A percentile compares a stretch with the other conserved stretches of the same genome.
phyloP scores from a whole-genome alignment of 2,888 invertebrate genomes.

The Bombylius discolor region DNA sequence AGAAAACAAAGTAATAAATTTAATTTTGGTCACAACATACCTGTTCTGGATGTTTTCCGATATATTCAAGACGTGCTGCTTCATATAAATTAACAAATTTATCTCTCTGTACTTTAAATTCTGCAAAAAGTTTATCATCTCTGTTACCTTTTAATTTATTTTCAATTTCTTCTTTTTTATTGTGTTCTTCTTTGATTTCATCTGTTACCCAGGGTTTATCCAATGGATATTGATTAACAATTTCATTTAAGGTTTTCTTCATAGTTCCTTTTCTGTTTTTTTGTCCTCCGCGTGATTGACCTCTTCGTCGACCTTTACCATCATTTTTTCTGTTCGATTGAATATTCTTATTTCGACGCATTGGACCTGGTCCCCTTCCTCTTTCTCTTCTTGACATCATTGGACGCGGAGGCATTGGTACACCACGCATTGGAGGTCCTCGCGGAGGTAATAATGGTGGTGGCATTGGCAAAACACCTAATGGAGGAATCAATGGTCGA shows the following conservation, averaged over 20 bases:
- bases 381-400: conserved; percentile 1
- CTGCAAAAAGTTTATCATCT: conserved; percentile 42
- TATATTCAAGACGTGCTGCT: conserved; percentile 41
- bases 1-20: background rate
- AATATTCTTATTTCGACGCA: conserved; percentile 10
- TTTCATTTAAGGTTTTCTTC: conserved; percentile 31
- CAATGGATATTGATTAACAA: conserved; percentile 36
- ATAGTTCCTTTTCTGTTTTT: conserved; percentile 7
- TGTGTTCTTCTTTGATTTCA: conserved; percentile 41
- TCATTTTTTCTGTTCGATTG: conserved; percentile 4
- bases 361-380: conserved; percentile 4
- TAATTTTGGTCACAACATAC: conserved; percentile 20
- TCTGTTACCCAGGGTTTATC: conserved; percentile 47
- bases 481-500: conserved; percentile 12
- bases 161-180: conserved; percentile 42
- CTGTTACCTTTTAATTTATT: conserved; percentile 37
- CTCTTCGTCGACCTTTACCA: background rate
- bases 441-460: conserved; percentile 10
- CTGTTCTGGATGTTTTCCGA: conserved; percentile 41
- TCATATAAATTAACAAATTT: conserved; percentile 44
- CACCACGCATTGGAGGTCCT: conserved; percentile 8
- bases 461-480: conserved; percentile 7
- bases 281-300: background rate
- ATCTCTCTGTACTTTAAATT: conserved; percentile 44
- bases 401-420: conserved; percentile 2